Conservation (phyloP, 2,888 invertebrate genomes). For the Cryptus viduatorius region DNA sequence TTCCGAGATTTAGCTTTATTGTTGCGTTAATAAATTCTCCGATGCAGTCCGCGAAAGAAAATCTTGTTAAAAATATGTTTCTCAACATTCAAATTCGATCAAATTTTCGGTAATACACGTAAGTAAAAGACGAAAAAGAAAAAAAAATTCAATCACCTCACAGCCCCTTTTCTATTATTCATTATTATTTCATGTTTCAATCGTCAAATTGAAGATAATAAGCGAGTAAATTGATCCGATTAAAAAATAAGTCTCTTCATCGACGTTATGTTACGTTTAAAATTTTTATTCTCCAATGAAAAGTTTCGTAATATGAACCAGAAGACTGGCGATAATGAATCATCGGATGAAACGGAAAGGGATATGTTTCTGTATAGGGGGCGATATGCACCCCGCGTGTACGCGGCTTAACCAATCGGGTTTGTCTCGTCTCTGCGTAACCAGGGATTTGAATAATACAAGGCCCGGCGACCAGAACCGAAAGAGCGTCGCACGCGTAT, state of each 20-base stretch:
- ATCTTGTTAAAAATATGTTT: no score
- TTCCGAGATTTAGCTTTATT: neutral
- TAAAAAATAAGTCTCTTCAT: neutral
- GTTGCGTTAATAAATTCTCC: neutral
- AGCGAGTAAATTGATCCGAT: neutral
- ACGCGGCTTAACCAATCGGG: slow-evolving; percentile 74
- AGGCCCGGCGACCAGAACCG: slow-evolving; percentile 63
- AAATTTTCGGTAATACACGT: no score
- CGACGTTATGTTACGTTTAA: neutral
- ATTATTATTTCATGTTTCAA: no score
- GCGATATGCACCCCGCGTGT: slow-evolving; percentile 29
- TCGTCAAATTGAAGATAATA: neutral
- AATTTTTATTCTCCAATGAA: neutral
- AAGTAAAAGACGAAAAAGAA: no score
- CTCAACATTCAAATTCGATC: no score
- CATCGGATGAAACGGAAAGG: slow-evolving; percentile 40
- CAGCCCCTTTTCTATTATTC: no score
- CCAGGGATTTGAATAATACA: slow-evolving; percentile 76
- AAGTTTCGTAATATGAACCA: neutral
- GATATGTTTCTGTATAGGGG: slow-evolving; percentile 6
- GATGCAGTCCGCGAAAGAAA: neutral
- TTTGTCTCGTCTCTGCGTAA: slow-evolving; percentile 74
- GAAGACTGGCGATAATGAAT: slow-evolving; percentile 49
- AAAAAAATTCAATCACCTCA: no score
- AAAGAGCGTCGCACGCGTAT: slow-evolving; percentile 53